Base-by-base conservation (phyloP, 2,113 vertebrate species). In the Hypanus sabinus region DNA sequence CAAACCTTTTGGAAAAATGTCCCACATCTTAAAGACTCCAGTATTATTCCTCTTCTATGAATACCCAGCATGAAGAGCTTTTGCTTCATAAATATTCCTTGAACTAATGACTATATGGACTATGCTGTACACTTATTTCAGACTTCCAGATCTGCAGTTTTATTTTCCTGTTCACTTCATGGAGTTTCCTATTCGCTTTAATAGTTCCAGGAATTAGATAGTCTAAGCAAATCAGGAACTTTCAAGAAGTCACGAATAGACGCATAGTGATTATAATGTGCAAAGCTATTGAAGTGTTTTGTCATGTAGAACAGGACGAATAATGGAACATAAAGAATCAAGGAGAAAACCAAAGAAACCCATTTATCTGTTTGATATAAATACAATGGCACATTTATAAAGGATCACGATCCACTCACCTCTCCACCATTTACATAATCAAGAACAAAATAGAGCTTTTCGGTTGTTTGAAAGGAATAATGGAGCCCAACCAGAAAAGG, bases 361-460 rank as follows among this genome's bases (percentile, higher is more conserved):
- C 38, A 11, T 65, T 12, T 55, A 62, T 0, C 83, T 60, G 57
- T 88, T 88, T n/a, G 62, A n/a, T 18, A n/a, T 88, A 60, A 88
- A 88, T 60, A 57, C 27, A 1, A 60, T 30, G 5, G 60, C 11
- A 30, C 27, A 76, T 62, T 88, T 88, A 60, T 18, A 57, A 88
- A 88, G 57, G 10, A 9, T 60, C 57, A 73, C 5, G 71, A 73
- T 73, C 20, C 8, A 55, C 96, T 95, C 95, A 99, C 99, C 98
- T 99, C 99, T 95, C 99, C 99, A 8, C 99, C 99, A 0, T 99
- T 99, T 77, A 99, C 98, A 46, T 99, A 99, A 96, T 99, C 99
- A 0, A 99, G 97, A 94, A 99, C 99, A 94, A 99, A 99, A 95
- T 99, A 99, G 94, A 99, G 99, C 94, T 99, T 99, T 97, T 99